Evolutionary conservation across 1,140 invertebrate species (phyloP), one percentile per base, ranked within the genome.

Genomic region (Chironomus tepperi): DNA sequence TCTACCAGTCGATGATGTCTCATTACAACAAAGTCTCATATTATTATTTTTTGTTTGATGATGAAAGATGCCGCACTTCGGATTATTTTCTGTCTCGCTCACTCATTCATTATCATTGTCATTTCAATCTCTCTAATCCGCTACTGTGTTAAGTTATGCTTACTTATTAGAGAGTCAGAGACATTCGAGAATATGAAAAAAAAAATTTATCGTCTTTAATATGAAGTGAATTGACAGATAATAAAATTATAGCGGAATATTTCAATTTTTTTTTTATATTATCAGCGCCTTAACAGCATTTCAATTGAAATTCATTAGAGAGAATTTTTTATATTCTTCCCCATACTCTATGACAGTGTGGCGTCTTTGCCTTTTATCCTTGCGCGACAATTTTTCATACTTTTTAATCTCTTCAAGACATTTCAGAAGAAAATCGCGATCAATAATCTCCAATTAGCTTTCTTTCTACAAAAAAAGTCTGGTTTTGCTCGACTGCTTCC

Each of bases 381-480:
- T 57, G 12, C 47, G 47, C 47, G 47, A 57, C 47, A 57, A 57
- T 57, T 57, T 57, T 57, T 57, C 47, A 57, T 57, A 57, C n/a
- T 57, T n/a, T n/a, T n/a, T 57, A 57, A 57, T 57, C n/a, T 57
- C 12, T 57, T 57, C n/a, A 57, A 57, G 47, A 57, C 47, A 57
- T 57, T 34, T 34, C 24, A 34, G 24, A 34, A 57, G 47, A 57
- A 57, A 57, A 57, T 57, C 12, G 47, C 47, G 10, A 57, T 57
- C 47, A 57, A 57, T 57, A 57, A 57, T 57, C 47, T 57, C 47
- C 47, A 57, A 57, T 57, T 57, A 57, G 47, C 47, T 57, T 57
- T 57, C 47, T 57, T 57, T 57, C 24, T 34, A 34, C 24, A 34
- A 34, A 34, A 34, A 34, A 34, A 34, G 5, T 1, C 5, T 5